phyloP scores from a whole-genome alignment of 2,888 invertebrate species.

The Nemoura dubitans region DNA sequence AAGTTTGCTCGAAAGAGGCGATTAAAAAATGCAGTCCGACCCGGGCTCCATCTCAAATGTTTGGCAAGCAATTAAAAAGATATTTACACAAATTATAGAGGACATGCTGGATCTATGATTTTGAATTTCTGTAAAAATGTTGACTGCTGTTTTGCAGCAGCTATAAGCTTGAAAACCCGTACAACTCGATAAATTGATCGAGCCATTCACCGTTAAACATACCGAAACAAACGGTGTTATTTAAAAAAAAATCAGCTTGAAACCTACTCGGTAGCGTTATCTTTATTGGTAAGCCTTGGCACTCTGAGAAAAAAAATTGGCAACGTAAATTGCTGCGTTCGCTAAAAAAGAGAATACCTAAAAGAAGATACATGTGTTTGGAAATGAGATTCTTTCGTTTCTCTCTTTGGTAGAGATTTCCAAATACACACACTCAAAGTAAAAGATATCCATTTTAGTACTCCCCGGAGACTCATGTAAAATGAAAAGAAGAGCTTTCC shows the following conservation, averaged over 20 bases:
- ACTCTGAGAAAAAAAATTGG: neutral
- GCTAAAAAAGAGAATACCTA: slow-evolving; percentile 33
- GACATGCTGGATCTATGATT: too few relatives aligned
- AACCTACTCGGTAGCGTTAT: neutral
- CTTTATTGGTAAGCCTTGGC: neutral
- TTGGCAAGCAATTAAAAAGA: too few relatives aligned
- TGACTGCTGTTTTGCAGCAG: too few relatives aligned
- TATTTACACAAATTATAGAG: too few relatives aligned
- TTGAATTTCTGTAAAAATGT: too few relatives aligned
- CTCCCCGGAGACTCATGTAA: slow-evolving; percentile 37
- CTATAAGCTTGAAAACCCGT: too few relatives aligned
- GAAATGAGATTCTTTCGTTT: slow-evolving; percentile 25
- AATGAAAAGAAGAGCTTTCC: slow-evolving; percentile 38
- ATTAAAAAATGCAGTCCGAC: too few relatives aligned
- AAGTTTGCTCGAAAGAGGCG: too few relatives aligned
- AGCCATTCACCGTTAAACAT: neutral
- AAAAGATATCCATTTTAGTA: slow-evolving; percentile 40
- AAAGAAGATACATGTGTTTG: slow-evolving; percentile 39
- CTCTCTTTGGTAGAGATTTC: slow-evolving; percentile 34
- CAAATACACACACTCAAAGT: slow-evolving; percentile 43
- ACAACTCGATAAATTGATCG: neutral
- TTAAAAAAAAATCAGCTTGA: neutral
- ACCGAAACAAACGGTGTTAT: neutral
- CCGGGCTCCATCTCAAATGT: too few relatives aligned
- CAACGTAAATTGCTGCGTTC: slow-evolving; percentile 13